Evolutionary conservation across 2,888 invertebrate species (phyloP).

Genomic region (Luffia ferchaultella): DNA sequence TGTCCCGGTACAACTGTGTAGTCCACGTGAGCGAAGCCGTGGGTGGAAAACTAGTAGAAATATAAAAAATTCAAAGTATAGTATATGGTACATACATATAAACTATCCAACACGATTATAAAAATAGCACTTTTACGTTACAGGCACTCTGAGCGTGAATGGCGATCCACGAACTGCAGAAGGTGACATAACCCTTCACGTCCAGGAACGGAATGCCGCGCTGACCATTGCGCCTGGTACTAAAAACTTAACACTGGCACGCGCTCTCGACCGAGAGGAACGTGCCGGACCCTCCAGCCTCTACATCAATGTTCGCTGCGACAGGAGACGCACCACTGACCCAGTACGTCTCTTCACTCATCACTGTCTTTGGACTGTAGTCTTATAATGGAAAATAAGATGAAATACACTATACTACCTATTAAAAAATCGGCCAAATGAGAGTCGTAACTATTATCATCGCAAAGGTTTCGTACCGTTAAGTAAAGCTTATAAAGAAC

Average conservation of each 20-base stretch:
- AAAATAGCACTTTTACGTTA: constrained; percentile 9
- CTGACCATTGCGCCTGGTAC: constrained; percentile 78
- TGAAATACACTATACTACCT: too few relatives aligned
- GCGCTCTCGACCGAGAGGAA: constrained; percentile 86
- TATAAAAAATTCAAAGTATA: too few relatives aligned
- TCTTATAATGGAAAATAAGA: too few relatives aligned
- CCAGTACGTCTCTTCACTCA: constrained; percentile 72
- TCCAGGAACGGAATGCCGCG: constrained; percentile 83
- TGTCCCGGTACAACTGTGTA: too few relatives aligned
- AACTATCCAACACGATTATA: too few relatives aligned
- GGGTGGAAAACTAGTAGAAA: too few relatives aligned
- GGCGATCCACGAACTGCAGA: constrained; percentile 76
- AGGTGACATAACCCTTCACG: constrained; percentile 80
- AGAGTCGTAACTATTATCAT: too few relatives aligned
- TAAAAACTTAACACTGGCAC: constrained; percentile 81
- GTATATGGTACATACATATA: too few relatives aligned
- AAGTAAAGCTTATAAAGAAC: too few relatives aligned
- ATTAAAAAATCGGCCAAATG: too few relatives aligned
- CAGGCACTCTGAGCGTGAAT: constrained; percentile 77
- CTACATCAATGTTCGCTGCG: constrained; percentile 87
- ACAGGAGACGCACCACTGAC: constrained; percentile 78
- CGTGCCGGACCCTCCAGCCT: constrained; percentile 83
- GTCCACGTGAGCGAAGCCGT: too few relatives aligned
- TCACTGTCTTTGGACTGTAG: constrained; percentile 9
- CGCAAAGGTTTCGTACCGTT: too few relatives aligned